Base-by-base conservation (phyloP, 2,888 invertebrate species). In the Trissolcus japonicus region DNA sequence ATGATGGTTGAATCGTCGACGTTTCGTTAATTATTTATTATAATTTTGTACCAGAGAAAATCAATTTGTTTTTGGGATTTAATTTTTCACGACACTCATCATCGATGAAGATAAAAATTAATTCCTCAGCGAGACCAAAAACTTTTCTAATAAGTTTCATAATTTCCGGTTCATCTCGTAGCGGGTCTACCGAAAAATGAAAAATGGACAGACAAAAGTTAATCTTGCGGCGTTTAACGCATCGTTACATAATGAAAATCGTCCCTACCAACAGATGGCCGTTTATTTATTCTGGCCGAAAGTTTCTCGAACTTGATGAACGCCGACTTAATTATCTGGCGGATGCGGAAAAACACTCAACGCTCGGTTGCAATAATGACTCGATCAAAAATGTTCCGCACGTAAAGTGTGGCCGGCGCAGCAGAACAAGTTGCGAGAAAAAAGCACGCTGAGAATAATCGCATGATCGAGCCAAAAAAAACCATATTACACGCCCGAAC, bases 401-500 rank as follows among this genome's bases (percentile, higher is more conserved):
- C 63, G 63, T 63, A 72, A 51, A 21, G 40, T 21, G 51, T 57
- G n/a, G 56, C 40, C 29, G 35, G 41, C 41, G 56, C 29, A 46
- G 60, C 11, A 57, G 43, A 62, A 65, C 46, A 63, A 63, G 63
- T 57, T 40, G 59, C 35, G 53, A 48, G 21, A 65, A 72, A 65
- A 72, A 65, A 62, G 11, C 51, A 53, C 65, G 59, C 54, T 65
- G 60, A 35, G 56, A 50, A 72, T 65, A 48, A 65, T 60, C 71
- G 71, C 71, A 57, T 60, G 72, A 72, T 72, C 72, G 35, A 65
- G 19, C 72, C 63, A 53, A 62, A 63, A n/a, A 63, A 71, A 71
- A 63, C 57, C 71, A 71, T 35, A 35, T 71, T 71, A 63, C 57
- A 63, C 57, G 63, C 48, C 53, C 35, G 71, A 63, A 40, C 57